Conservation (phyloP, 2,888 invertebrate species). For the Brachypterus glaber region DNA sequence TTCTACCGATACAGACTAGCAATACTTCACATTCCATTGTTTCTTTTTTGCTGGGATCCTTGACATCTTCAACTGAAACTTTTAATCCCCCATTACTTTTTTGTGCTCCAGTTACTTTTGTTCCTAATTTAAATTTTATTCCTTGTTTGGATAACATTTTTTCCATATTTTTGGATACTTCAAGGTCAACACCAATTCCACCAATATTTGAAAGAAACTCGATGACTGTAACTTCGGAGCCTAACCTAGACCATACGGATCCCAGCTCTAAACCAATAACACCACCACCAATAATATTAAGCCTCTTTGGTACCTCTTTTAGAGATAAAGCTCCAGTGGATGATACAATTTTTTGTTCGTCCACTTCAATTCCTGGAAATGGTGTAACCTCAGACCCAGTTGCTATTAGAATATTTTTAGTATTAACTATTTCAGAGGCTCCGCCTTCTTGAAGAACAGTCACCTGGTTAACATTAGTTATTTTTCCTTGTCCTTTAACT, state of each 20-base stretch:
- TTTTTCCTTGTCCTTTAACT: slow-evolving; percentile 77
- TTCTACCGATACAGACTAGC: slow-evolving; percentile 85
- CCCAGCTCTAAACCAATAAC: slow-evolving; percentile 98
- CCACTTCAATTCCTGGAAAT: slow-evolving; percentile 83
- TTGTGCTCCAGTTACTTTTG: slow-evolving; percentile 80
- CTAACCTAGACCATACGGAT: slow-evolving; percentile 88
- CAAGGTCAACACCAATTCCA: slow-evolving; percentile 91
- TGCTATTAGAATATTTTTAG: slow-evolving; percentile 94
- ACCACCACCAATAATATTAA: slow-evolving; percentile 95
- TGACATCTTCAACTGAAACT: slow-evolving; percentile 75
- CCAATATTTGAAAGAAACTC: slow-evolving; percentile 87
- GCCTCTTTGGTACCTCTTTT: slow-evolving; percentile 72
- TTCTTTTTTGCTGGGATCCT: slow-evolving; percentile 70
- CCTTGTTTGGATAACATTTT: slow-evolving; percentile 89
- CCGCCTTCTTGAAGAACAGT: slow-evolving; percentile 73
- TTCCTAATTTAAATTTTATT: slow-evolving; percentile 81
- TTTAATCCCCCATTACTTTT: slow-evolving; percentile 56
- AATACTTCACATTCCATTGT: slow-evolving; percentile 81
- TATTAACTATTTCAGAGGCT: slow-evolving; percentile 62
- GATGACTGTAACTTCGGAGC: slow-evolving; percentile 86
- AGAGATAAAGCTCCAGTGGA: slow-evolving; percentile 92
- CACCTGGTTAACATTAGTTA: slow-evolving; percentile 79
- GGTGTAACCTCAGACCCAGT: slow-evolving; percentile 96
- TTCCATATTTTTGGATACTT: slow-evolving; percentile 86
- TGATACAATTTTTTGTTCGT: slow-evolving; percentile 84